Evolutionary conservation across 1,140 invertebrate genomes (phyloP).

Genomic region (Apocrypta bakeri): DNA sequence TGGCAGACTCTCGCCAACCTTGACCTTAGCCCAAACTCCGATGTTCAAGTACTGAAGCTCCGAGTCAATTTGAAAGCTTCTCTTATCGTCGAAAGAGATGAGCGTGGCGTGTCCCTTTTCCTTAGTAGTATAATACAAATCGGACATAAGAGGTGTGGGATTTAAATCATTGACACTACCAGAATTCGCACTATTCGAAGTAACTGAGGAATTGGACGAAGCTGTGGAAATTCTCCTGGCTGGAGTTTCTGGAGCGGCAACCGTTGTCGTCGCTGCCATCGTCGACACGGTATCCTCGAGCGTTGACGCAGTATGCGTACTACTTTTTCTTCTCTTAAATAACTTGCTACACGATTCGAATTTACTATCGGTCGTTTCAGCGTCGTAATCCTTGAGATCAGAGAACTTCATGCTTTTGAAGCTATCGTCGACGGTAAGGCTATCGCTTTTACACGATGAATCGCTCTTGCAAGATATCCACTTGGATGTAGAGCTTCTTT

Average conservation of each 20-base stretch:
- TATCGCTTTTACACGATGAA: conserved; percentile 57
- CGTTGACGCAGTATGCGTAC: conserved; percentile 48
- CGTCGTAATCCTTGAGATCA: conserved; percentile 62
- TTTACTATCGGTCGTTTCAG: conserved; percentile 55
- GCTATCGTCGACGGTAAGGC: conserved; percentile 48
- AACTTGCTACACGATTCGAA: conserved; percentile 59
- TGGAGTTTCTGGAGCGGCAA: conserved; percentile 60
- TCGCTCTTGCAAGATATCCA: conserved; percentile 63
- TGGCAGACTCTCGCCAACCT: conserved; percentile 76
- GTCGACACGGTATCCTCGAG: background rate
- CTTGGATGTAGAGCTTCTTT: conserved; percentile 55
- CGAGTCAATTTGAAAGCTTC: conserved; percentile 81
- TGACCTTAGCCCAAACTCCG: conserved; percentile 84
- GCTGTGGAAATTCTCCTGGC: conserved; percentile 66
- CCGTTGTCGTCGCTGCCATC: conserved; percentile 56
- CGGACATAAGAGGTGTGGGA: conserved; percentile 52
- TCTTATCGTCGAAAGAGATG: conserved; percentile 85
- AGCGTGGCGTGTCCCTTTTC: conserved; percentile 70
- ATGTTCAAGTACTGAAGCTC: conserved; percentile 86
- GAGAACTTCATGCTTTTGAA: conserved; percentile 66
- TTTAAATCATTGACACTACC: conserved; percentile 56
- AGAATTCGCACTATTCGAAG: conserved; percentile 61
- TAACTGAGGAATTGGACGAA: conserved; percentile 26
- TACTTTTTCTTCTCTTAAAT: conserved; percentile 68
- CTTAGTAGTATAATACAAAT: conserved; percentile 70